Conservation (phyloP, 2,113 vertebrate genomes). For the Hucho hucho region DNA sequence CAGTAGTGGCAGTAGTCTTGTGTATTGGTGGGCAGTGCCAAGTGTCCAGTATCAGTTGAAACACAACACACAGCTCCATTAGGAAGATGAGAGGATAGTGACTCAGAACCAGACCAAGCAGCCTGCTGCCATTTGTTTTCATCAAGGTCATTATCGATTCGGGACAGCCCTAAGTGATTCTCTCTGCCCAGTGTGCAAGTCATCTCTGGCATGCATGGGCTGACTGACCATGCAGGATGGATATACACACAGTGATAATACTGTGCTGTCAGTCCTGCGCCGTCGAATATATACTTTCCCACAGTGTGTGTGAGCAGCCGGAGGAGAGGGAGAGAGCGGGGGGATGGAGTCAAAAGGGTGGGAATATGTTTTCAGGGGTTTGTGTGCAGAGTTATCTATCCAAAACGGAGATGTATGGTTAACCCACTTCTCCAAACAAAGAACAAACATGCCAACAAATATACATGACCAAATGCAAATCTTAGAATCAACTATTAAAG, state of each 20-base stretch:
- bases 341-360: slow-evolving; percentile 28
- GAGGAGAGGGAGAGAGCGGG: not conserved
- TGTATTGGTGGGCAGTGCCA: not conserved
- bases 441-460: too few relatives aligned
- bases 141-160: not conserved
- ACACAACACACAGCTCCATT: not conserved
- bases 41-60: not conserved
- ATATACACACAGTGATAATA: not conserved
- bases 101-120: not conserved
- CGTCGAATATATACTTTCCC: not conserved
- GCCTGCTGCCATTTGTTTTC: not conserved
- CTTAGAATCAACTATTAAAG: too few relatives aligned
- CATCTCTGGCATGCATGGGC: not conserved
- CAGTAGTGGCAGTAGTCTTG: not conserved
- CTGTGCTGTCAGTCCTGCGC: not conserved
- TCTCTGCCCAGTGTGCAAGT: not conserved
- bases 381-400: not conserved
- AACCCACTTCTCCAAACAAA: too few relatives aligned
- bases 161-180: not conserved
- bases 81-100: not conserved
- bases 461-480: too few relatives aligned
- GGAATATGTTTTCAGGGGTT: slow-evolving; percentile 24
- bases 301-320: not conserved
- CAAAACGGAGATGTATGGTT: too few relatives aligned
- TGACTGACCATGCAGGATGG: not conserved